These are phyloP conservation scores for Trichechus manatus DNA, from an alignment of 2,113 vertebrate species.

Conservation along the genomic window DNA sequence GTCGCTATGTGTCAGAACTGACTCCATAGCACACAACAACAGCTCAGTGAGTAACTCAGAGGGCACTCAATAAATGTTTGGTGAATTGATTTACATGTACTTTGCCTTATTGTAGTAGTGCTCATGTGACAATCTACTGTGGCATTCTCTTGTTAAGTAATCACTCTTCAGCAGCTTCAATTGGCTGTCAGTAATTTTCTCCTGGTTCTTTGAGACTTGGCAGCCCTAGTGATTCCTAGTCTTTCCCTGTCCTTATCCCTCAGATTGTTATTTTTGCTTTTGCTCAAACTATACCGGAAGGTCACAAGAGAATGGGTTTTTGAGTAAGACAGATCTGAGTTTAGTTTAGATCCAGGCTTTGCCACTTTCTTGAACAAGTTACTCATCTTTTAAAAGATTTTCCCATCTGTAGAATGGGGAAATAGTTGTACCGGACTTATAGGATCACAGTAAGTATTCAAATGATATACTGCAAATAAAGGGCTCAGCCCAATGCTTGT, in stretches of 20 bases:
- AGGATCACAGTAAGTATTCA: neutral
- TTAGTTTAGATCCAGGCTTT: conserved; percentile 57
- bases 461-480: neutral
- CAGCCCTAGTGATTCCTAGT: neutral
- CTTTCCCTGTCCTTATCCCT: too few relatives aligned
- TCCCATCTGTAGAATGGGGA: neutral
- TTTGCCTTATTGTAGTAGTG: neutral
- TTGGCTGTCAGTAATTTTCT: neutral
- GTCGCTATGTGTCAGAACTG: neutral
- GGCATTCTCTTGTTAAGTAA: neutral
- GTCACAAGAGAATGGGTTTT: conserved; percentile 16
- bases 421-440: neutral
- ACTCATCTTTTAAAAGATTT: conserved; percentile 32
- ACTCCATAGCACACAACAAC: neutral
- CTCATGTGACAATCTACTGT: neutral
- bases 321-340: conserved; percentile 47
- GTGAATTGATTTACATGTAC: neutral
- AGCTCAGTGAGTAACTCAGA: neutral
- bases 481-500: neutral
- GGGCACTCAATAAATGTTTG: neutral
- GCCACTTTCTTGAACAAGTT: conserved; percentile 2
- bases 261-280: conserved; percentile 49
- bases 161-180: neutral
- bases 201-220: neutral
- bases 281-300: neutral